A percentile compares a stretch with the other conserved stretches of the same genome.
These are phyloP conservation scores for Crepidodera aurea DNA, from an alignment of 2,888 invertebrate species.

Conservation along the genomic window DNA sequence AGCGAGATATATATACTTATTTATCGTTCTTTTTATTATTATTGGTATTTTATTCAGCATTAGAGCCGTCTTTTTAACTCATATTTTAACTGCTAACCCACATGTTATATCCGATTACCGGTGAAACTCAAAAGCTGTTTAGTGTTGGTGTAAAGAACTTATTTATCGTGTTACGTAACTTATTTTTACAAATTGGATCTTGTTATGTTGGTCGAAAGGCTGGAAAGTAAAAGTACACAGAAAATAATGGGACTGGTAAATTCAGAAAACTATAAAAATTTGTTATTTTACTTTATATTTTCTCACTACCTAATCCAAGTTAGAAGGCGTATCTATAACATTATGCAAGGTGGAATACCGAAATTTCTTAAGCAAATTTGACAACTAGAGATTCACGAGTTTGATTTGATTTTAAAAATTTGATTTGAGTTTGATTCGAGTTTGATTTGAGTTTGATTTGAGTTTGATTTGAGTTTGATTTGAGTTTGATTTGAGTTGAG, in stretches of 20 bases:
- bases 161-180: conserved; percentile 2
- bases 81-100: conserved; percentile 15
- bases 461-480: no score
- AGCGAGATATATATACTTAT: conserved; percentile 14
- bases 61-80: conserved; percentile 16
- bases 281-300: background rate
- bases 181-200: background rate
- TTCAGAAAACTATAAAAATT: background rate
- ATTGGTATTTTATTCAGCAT: conserved; percentile 17
- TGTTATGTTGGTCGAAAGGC: background rate
- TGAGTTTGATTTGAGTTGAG: no score
- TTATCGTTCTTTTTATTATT: conserved; percentile 18
- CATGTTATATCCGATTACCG: conserved; percentile 20
- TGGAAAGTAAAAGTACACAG: background rate
- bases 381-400: no score
- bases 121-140: conserved; percentile 14
- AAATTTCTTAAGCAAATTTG: no score
- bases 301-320: no score
- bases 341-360: no score
- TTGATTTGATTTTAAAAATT: no score
- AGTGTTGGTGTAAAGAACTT: conserved; percentile 13
- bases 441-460: no score
- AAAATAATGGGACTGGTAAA: background rate
- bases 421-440: no score
- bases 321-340: no score